Evolutionary conservation across 2,888 invertebrate species (phyloP).

Genomic region (Trachelus troglodyta): DNA sequence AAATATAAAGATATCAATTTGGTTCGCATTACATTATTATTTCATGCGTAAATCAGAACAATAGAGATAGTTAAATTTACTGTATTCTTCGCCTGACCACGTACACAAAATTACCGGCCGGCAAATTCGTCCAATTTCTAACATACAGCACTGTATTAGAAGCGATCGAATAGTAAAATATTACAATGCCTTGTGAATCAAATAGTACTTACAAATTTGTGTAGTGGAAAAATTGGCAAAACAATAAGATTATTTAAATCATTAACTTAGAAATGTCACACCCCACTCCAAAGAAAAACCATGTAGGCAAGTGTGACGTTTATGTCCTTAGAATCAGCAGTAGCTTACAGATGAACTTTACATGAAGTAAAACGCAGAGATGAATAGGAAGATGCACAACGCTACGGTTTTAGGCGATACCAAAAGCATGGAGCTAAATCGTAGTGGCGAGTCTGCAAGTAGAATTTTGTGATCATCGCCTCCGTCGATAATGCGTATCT

Average conservation of each 20-base stretch:
- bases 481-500: no score
- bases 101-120: slow-evolving; percentile 58
- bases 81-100: slow-evolving; percentile 40
- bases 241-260: slow-evolving; percentile 6
- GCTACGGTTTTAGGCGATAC: no score
- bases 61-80: not conserved
- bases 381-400: no score
- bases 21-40: no score
- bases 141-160: not conserved
- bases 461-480: no score
- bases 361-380: no score
- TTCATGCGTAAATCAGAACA: no score
- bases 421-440: no score
- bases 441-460: no score
- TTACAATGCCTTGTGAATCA: not conserved
- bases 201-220: not conserved
- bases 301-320: not conserved
- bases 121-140: slow-evolving; percentile 19
- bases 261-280: slow-evolving; percentile 10
- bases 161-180: not conserved
- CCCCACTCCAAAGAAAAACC: not conserved
- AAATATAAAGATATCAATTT: no score
- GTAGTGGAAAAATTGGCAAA: not conserved
- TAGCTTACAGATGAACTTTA: not conserved
- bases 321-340: not conserved